Percentiles rank a stretch among this genome's conserved stretches.
phyloP scores from a whole-genome alignment of 2,113 vertebrate genomes.

The Megatriorchis doriae region DNA sequence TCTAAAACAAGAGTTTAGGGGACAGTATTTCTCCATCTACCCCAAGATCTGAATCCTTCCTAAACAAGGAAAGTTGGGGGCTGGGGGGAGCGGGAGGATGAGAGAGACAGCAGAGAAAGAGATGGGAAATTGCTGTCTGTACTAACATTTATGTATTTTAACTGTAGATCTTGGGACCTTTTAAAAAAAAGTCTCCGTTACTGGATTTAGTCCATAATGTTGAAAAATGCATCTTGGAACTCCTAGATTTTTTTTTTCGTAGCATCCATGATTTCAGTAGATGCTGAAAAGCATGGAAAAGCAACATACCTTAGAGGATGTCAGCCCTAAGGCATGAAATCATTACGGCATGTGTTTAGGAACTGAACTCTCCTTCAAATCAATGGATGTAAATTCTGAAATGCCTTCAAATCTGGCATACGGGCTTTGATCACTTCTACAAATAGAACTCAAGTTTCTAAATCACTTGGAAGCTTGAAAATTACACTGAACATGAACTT shows the following conservation, averaged over 20 bases:
- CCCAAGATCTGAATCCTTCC: background rate
- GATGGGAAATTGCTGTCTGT: background rate
- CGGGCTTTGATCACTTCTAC: background rate
- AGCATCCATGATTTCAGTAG: background rate
- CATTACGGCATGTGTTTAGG: background rate
- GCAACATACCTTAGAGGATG: background rate
- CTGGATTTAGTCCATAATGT: background rate
- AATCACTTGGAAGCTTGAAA: background rate
- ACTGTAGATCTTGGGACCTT: background rate
- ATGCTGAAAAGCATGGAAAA: background rate
- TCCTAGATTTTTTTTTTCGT: background rate
- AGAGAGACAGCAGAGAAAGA: background rate
- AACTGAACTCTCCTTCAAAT: background rate
- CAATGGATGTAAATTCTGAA: background rate
- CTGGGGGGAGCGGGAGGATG: fast-evolving
- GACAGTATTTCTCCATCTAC: background rate
- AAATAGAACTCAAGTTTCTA: background rate
- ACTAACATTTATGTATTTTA: background rate
- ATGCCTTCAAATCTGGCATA: background rate
- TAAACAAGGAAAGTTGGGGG: background rate
- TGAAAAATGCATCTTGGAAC: background rate
- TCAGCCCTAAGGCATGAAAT: background rate
- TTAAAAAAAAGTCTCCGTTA: background rate
- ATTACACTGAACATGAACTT: background rate
- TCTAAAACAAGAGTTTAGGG: background rate